These are phyloP conservation scores for Sander lucioperca DNA, from an alignment of 2,113 vertebrate species.

Conservation along the genomic window DNA sequence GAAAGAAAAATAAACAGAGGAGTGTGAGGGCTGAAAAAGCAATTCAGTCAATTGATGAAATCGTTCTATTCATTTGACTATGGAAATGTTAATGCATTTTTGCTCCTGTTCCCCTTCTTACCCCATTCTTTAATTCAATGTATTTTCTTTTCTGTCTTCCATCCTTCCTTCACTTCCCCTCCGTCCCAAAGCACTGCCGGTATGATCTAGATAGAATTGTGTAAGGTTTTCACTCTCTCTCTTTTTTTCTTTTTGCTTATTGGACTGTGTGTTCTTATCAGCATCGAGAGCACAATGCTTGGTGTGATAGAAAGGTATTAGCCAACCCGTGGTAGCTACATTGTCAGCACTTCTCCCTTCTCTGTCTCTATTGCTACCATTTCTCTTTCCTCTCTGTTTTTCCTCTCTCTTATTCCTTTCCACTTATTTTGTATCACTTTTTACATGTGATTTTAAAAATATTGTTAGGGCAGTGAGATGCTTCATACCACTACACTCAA, in stretches of 20 bases:
- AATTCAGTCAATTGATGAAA: slow-evolving; percentile 76
- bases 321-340: slow-evolving; percentile 71
- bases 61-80: slow-evolving; percentile 71
- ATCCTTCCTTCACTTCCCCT: slow-evolving; percentile 50
- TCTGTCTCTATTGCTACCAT: slow-evolving; percentile 65
- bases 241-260: slow-evolving; percentile 76
- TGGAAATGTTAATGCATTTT: slow-evolving; percentile 75
- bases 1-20: slow-evolving; percentile 50
- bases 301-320: slow-evolving; percentile 83
- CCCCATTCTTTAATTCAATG: slow-evolving; percentile 66
- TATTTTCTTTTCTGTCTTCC: slow-evolving; percentile 60
- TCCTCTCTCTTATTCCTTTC: slow-evolving; percentile 18
- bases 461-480: not conserved
- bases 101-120: slow-evolving; percentile 38
- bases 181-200: slow-evolving; percentile 40
- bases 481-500: not conserved
- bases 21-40: slow-evolving; percentile 56
- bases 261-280: slow-evolving; percentile 84
- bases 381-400: slow-evolving; percentile 51
- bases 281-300: slow-evolving; percentile 80
- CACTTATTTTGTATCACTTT: slow-evolving; percentile 18
- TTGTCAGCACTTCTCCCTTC: slow-evolving; percentile 79
- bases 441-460: slow-evolving; percentile 25
- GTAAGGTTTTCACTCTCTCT: slow-evolving; percentile 55
- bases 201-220: slow-evolving; percentile 82